phyloP scores from a whole-genome alignment of 2,888 invertebrate genomes.

The Drosophila testacea region DNA sequence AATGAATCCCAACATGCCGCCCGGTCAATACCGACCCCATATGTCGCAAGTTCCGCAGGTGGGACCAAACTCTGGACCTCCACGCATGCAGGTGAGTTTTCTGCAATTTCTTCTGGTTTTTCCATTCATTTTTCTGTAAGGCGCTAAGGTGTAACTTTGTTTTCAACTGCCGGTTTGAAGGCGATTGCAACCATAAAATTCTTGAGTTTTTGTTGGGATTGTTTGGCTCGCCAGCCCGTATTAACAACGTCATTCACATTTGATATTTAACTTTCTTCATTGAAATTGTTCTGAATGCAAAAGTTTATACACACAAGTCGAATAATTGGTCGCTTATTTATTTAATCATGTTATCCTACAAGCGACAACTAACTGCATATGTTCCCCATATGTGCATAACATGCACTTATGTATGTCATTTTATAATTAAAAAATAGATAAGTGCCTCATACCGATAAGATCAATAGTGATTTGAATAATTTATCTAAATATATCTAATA shows the following conservation, averaged over 20 bases:
- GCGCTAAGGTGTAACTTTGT: slow-evolving; percentile 35
- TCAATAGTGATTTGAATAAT: neutral
- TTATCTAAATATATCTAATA: neutral
- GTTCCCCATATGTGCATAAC: neutral
- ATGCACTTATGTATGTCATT: neutral
- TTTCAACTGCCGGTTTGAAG: slow-evolving; percentile 8
- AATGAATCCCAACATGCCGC: slow-evolving; percentile 87
- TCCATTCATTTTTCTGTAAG: slow-evolving; percentile 17
- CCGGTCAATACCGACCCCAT: slow-evolving; percentile 87
- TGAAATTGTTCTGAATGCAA: slow-evolving; percentile 84
- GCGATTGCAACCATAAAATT: slow-evolving; percentile 9
- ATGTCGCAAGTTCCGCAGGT: slow-evolving; percentile 87
- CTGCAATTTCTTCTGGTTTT: neutral
- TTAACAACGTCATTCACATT: slow-evolving; percentile 66
- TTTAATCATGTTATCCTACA: slow-evolving; percentile 5
- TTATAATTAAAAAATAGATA: neutral
- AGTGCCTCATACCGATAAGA: neutral
- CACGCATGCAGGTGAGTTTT: slow-evolving; percentile 87
- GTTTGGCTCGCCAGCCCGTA: slow-evolving; percentile 7
- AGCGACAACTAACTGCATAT: slow-evolving; percentile 2
- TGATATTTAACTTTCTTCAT: slow-evolving; percentile 61
- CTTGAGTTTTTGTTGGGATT: slow-evolving; percentile 8
- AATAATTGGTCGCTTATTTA: slow-evolving; percentile 32
- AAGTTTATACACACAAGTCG: slow-evolving; percentile 52
- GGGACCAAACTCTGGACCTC: slow-evolving; percentile 87